A percentile compares a stretch with the other conserved stretches of the same genome.
Conservation (phyloP, 1,140 invertebrate species). For the Brachionus sp. region DNA sequence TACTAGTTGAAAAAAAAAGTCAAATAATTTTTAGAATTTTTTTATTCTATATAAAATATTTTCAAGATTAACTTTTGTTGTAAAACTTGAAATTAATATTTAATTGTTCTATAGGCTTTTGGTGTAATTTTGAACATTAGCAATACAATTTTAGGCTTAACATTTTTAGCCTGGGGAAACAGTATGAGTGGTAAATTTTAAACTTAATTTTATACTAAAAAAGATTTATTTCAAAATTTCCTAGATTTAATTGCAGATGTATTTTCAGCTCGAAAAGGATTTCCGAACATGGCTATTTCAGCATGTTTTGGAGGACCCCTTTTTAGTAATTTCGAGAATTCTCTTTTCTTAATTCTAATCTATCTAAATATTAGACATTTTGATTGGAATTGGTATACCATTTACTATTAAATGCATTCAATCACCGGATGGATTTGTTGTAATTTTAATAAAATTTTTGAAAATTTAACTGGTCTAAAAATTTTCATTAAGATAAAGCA, state of each 20-base stretch:
- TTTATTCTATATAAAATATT: too few species aligned
- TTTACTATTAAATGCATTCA: slow-evolving; percentile 56
- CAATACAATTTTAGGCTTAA: slow-evolving; percentile 68
- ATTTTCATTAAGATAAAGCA: slow-evolving; percentile 15
- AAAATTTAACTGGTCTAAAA: neutral
- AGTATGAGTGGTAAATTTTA: slow-evolving; percentile 65
- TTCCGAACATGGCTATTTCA: slow-evolving; percentile 68
- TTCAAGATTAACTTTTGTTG: too few species aligned
- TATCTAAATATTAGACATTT: slow-evolving; percentile 56
- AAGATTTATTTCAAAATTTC: slow-evolving; percentile 46
- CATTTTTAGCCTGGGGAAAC: slow-evolving; percentile 71
- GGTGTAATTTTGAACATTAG: slow-evolving; percentile 66
- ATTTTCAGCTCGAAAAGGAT: slow-evolving; percentile 66
- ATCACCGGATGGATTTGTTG: neutral
- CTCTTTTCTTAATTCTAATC: neutral
- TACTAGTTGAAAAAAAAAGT: too few species aligned
- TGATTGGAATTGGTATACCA: slow-evolving; percentile 64
- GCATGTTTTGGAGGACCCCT: slow-evolving; percentile 71
- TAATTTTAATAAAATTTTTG: neutral
- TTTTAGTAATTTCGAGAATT: slow-evolving; percentile 62
- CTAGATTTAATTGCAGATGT: slow-evolving; percentile 68
- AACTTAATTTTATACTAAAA: neutral
- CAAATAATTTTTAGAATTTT: too few species aligned
- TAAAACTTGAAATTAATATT: neutral
- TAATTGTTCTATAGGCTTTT: slow-evolving; percentile 57